Conservation (phyloP, 2,888 invertebrate genomes). For the Melanophora roralis region DNA sequence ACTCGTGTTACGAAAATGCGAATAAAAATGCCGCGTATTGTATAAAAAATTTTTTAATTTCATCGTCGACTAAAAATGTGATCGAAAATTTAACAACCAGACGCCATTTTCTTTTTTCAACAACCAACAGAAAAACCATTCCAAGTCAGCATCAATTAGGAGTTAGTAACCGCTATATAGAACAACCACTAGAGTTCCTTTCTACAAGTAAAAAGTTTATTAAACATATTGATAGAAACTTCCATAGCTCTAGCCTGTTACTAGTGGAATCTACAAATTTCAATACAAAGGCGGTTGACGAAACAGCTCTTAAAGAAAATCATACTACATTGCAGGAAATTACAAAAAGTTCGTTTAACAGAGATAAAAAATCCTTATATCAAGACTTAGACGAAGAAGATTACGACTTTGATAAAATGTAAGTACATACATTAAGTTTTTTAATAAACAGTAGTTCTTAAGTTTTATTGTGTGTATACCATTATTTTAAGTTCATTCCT, state of each 20-base stretch:
- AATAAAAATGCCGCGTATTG: slow-evolving; percentile 63
- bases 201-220: slow-evolving; percentile 27
- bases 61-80: slow-evolving; percentile 64
- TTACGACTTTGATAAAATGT: slow-evolving; percentile 72
- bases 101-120: slow-evolving; percentile 76
- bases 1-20: slow-evolving; percentile 66
- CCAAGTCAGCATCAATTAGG: slow-evolving; percentile 64
- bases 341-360: slow-evolving; percentile 22
- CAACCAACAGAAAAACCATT: slow-evolving; percentile 71
- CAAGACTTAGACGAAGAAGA: slow-evolving; percentile 69
- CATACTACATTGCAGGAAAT: slow-evolving; percentile 60
- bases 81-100: slow-evolving; percentile 68
- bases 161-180: slow-evolving; percentile 62
- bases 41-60: slow-evolving; percentile 73
- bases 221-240: slow-evolving; percentile 43
- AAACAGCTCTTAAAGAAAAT: slow-evolving; percentile 63
- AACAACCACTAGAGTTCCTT: slow-evolving; percentile 64
- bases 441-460: not conserved
- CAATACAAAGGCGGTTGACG: slow-evolving; percentile 31
- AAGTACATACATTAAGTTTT: slow-evolving; percentile 64
- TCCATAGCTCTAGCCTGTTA: slow-evolving; percentile 50
- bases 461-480: slow-evolving; percentile 26
- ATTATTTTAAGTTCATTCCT: too few species aligned
- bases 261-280: slow-evolving; percentile 55
- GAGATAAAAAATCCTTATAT: slow-evolving; percentile 65